Conservation (phyloP, 2,797 vertebrate species). For the Hoplostethus mediterraneus region DNA sequence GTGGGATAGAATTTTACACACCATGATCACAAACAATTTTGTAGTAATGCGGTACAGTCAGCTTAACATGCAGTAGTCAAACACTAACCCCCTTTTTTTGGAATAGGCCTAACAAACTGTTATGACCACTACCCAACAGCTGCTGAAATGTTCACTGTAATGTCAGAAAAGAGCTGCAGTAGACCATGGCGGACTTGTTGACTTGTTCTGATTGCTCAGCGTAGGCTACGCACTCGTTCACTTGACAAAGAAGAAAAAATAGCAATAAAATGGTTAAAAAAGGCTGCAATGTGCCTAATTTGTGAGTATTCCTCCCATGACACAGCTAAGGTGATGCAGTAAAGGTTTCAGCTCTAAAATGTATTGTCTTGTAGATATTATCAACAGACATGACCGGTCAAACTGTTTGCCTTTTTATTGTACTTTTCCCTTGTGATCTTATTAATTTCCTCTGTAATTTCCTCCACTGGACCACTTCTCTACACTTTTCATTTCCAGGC, state of each 20-base stretch:
- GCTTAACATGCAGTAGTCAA: too few species aligned
- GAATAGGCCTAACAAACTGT: too few species aligned
- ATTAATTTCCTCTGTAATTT: slow-evolving; percentile 60
- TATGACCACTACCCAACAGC: too few species aligned
- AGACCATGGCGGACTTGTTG: too few species aligned
- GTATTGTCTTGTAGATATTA: neutral
- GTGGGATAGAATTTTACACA: too few species aligned
- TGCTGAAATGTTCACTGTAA: too few species aligned
- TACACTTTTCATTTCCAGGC: neutral
- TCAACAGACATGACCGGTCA: neutral
- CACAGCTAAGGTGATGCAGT: neutral
- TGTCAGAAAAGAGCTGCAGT: too few species aligned
- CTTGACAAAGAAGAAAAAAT: neutral
- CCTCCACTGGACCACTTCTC: slow-evolving; percentile 19
- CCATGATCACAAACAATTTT: too few species aligned
- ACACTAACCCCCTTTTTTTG: too few species aligned
- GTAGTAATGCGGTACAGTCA: too few species aligned
- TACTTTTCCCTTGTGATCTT: slow-evolving; percentile 19
- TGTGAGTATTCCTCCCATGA: neutral
- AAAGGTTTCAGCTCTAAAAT: neutral
- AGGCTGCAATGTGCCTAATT: neutral
- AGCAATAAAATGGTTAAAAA: neutral
- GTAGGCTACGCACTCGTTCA: too few species aligned
- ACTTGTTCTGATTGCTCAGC: too few species aligned
- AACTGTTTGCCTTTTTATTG: slow-evolving; percentile 8